A percentile compares a stretch with the other conserved stretches of the same genome.
Conservation (phyloP, 2,888 invertebrate genomes). For the Incurvaria masculella region DNA sequence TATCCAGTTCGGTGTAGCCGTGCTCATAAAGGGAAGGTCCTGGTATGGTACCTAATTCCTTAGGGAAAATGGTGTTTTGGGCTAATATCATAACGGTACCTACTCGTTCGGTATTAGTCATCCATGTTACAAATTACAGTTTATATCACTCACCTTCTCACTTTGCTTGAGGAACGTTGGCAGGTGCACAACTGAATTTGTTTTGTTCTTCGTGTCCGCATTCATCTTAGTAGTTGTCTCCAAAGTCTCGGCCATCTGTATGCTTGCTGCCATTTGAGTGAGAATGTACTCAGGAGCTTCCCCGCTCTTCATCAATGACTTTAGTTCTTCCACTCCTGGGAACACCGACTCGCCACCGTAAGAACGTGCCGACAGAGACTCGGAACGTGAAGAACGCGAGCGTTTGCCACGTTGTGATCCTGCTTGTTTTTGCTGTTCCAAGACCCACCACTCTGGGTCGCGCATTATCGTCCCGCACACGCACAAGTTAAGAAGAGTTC, state of each 20-base stretch:
- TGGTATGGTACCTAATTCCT: too few species aligned
- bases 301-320: constrained; percentile 58
- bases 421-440: constrained; percentile 57
- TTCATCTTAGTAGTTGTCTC: constrained; percentile 22
- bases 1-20: too few species aligned
- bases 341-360: constrained; percentile 29
- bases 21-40: too few species aligned
- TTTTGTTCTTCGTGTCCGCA: constrained; percentile 22
- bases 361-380: constrained; percentile 48
- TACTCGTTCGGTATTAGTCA: too few species aligned
- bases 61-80: too few species aligned
- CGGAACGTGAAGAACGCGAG: constrained; percentile 47
- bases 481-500: constrained; percentile 79
- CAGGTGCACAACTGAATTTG: constrained; percentile 67
- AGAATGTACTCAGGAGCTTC: constrained; percentile 51
- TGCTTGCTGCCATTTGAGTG: constrained; percentile 46
- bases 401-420: constrained; percentile 30
- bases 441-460: constrained; percentile 80
- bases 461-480: constrained; percentile 85
- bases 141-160: constrained; percentile 53
- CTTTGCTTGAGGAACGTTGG: constrained; percentile 70
- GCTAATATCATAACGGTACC: too few species aligned
- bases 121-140: too few species aligned
- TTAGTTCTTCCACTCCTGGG: constrained; percentile 52
- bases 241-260: constrained; percentile 24